A percentile compares a stretch with the other conserved stretches of the same genome.
Conservation (phyloP, 2,888 invertebrate genomes). For the Parnassius glacialis region DNA sequence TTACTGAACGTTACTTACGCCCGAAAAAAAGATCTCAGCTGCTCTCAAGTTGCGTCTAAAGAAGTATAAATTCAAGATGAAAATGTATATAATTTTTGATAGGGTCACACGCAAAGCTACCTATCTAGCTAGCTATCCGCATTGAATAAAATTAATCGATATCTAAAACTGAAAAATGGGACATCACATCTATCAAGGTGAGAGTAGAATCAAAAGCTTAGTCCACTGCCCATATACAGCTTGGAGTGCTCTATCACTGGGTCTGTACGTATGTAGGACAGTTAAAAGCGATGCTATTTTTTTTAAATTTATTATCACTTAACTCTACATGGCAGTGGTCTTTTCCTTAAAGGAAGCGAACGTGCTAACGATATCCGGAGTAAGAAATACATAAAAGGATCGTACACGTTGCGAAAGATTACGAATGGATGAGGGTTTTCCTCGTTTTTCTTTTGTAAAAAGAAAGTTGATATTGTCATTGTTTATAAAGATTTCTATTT, state of each 20-base stretch:
- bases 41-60: too few species aligned
- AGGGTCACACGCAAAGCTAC: too few species aligned
- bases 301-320: slow-evolving; percentile 12
- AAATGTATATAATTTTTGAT: too few species aligned
- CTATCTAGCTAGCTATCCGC: too few species aligned
- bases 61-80: too few species aligned
- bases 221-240: slow-evolving; percentile 17
- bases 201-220: slow-evolving; percentile 24
- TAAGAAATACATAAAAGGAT: slow-evolving; percentile 11
- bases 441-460: not conserved
- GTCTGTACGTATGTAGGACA: slow-evolving; percentile 24
- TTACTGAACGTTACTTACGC: too few species aligned
- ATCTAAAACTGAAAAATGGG: not conserved
- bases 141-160: slow-evolving; percentile 8
- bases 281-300: slow-evolving; percentile 19
- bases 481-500: not conserved
- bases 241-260: slow-evolving; percentile 13
- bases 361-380: slow-evolving; percentile 3
- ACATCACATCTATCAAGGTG: slow-evolving; percentile 20
- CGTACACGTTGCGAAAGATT: slow-evolving; percentile 11
- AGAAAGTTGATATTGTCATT: not conserved
- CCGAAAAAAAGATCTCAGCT: too few species aligned
- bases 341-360: slow-evolving; percentile 10
- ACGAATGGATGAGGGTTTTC: slow-evolving; percentile 1
- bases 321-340: slow-evolving; percentile 7